A percentile compares a stretch with the other conserved stretches of the same genome.
Evolutionary conservation across 2,113 vertebrate genomes (phyloP).

Genomic region (Perca flavescens): DNA sequence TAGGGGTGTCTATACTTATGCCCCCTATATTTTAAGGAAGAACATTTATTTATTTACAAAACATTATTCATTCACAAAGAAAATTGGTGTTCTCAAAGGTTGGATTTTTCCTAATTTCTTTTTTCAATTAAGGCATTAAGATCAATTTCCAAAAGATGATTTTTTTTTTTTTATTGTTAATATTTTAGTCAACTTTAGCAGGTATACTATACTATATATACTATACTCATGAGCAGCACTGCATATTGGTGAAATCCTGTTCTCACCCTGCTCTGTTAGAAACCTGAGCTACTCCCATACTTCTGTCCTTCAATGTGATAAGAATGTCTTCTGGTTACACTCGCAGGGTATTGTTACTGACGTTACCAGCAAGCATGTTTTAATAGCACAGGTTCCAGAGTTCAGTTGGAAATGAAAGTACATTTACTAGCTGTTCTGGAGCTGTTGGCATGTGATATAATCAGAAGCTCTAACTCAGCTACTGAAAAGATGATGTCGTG

Average conservation of each 20-base stretch:
- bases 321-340: not conserved
- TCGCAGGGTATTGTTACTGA: not conserved
- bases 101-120: too few species aligned
- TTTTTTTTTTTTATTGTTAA: too few species aligned
- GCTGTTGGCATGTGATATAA: not conserved
- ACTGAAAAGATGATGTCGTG: not conserved
- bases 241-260: not conserved
- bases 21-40: too few species aligned
- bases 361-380: not conserved
- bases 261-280: not conserved
- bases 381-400: not conserved
- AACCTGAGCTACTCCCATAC: not conserved
- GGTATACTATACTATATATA: too few species aligned
- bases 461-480: not conserved
- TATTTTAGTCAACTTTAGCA: too few species aligned
- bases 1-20: too few species aligned
- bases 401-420: not conserved
- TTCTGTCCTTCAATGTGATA: not conserved
- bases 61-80: too few species aligned
- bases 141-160: too few species aligned
- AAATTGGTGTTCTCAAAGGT: too few species aligned
- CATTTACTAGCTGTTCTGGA: not conserved
- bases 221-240: too few species aligned
- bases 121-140: too few species aligned
- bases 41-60: too few species aligned